Base-by-base conservation (phyloP, 2,113 vertebrate species). In the Geococcyx californianus region DNA sequence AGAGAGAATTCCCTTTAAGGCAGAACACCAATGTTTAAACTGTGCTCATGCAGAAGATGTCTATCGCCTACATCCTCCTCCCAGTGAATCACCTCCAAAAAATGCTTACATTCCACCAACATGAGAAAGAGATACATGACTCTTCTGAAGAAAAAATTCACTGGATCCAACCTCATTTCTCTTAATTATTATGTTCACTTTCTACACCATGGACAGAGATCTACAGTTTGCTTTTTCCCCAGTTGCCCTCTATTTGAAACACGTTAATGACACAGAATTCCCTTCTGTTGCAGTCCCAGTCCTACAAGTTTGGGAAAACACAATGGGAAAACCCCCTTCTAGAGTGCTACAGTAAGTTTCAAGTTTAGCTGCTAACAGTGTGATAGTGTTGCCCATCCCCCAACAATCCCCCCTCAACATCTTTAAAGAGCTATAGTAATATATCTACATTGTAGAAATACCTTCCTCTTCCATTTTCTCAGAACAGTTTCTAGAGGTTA, bases 151-250 rank as follows among this genome's bases (percentile, higher is more conserved):
- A 55, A 83, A 26, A 52, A 92, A 75, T 13, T 31, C 29, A 94
- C 58, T 29, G 26, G 90, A 93, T 64, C 55, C 82, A 86, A 63
- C 6, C 5, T 72, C 16, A 31, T 45, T 87, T 87, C 52, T 87
- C 88, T 36, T 16, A 33, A 81, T 91, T 62, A 55, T 33, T 69
- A 47, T 16, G 28, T 78, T 77, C 56, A 19, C 38, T 68, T 81
- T 58, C 85, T 55, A 96, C 89, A 96, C 93, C 93, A 95, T 96
- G 90, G 94, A 96, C 95, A 96, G 92, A 95, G 90, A 75, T 76
- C 56, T 75, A 56, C 64, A 60, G 64, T 33, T 82, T 34, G 6
- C 52, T 4, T 84, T 78, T 44, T 68, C 29, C 16, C 25, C 85
- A 87, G 66, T 45, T 89, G 85, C 26, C 66, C 54, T 75, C 18